A percentile compares a stretch with the other conserved stretches of the same genome.
These are phyloP conservation scores for Dendroctonus ponderosae DNA, from an alignment of 1,140 invertebrate genomes.

Conservation along the genomic window DNA sequence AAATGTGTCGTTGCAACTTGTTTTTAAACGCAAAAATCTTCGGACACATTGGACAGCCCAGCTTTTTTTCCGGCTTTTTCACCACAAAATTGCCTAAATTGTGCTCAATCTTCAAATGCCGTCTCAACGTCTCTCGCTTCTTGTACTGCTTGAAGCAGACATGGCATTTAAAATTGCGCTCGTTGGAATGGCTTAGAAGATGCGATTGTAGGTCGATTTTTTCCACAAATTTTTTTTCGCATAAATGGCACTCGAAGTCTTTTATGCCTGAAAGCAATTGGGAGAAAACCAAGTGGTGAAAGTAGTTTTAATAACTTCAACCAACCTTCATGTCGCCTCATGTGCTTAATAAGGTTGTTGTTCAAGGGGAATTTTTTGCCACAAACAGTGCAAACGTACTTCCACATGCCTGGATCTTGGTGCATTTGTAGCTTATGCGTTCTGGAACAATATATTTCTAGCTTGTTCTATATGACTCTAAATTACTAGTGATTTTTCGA, in stretches of 20 bases:
- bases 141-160: constrained; percentile 73
- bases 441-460: constrained; percentile 6
- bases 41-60: constrained; percentile 27
- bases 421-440: constrained; percentile 32
- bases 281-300: not conserved
- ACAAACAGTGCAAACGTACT: constrained; percentile 26
- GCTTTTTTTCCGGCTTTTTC: constrained; percentile 24
- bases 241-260: constrained; percentile 79
- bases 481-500: too few relatives aligned
- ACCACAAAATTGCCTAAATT: constrained; percentile 24
- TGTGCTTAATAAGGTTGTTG: constrained; percentile 30
- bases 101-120: constrained; percentile 28
- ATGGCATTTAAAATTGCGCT: constrained; percentile 92
- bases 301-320: not conserved
- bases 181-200: constrained; percentile 91
- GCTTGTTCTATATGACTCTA: too few relatives aligned
- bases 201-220: constrained; percentile 98
- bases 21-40: constrained; percentile 32
- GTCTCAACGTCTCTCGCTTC: constrained; percentile 20
- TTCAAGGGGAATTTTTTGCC: constrained; percentile 30
- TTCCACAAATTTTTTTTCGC: constrained; percentile 95
- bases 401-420: constrained; percentile 27
- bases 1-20: constrained; percentile 30
- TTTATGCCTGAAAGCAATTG: constrained; percentile 18
- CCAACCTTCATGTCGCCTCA: constrained; percentile 29